phyloP scores from a whole-genome alignment of 2,888 invertebrate genomes.

The Hirtodrosophila cameraria region DNA sequence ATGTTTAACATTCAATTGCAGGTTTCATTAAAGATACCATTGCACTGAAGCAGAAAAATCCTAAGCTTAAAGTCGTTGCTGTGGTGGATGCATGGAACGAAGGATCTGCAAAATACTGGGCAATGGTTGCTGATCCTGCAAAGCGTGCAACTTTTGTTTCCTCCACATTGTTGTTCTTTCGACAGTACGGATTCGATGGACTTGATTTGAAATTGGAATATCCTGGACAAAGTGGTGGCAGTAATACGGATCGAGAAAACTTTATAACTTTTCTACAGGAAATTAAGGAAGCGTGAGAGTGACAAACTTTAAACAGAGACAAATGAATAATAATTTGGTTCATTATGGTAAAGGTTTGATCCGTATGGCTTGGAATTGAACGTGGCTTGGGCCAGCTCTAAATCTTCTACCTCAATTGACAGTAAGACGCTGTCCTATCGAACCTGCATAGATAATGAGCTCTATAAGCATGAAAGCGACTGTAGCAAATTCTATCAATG shows the following conservation, averaged over 20 bases:
- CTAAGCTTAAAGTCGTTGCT: conserved; percentile 88
- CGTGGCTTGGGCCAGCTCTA: conserved; percentile 85
- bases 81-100: conserved; percentile 98
- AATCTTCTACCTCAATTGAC: conserved; percentile 36
- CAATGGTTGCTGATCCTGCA: conserved; percentile 89
- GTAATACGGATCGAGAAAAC: conserved; percentile 89
- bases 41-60: conserved; percentile 64
- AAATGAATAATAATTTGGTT: no score
- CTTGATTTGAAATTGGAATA: conserved; percentile 97
- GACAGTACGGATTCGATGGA: conserved; percentile 92
- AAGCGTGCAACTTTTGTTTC: conserved; percentile 89
- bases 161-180: conserved; percentile 90
- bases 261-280: conserved; percentile 84
- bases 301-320: no score
- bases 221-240: conserved; percentile 86
- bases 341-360: conserved; percentile 43
- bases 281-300: conserved; percentile 65
- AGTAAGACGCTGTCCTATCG: no score
- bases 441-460: no score
- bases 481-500: no score
- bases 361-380: conserved; percentile 87
- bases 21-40: conserved; percentile 61
- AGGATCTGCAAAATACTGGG: conserved; percentile 94
- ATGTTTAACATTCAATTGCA: neutral
- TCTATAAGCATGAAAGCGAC: no score